Percentiles rank a stretch among this genome's conserved stretches.
Evolutionary conservation across 2,888 invertebrate species (phyloP).

Genomic region (Argyra leucocephala): DNA sequence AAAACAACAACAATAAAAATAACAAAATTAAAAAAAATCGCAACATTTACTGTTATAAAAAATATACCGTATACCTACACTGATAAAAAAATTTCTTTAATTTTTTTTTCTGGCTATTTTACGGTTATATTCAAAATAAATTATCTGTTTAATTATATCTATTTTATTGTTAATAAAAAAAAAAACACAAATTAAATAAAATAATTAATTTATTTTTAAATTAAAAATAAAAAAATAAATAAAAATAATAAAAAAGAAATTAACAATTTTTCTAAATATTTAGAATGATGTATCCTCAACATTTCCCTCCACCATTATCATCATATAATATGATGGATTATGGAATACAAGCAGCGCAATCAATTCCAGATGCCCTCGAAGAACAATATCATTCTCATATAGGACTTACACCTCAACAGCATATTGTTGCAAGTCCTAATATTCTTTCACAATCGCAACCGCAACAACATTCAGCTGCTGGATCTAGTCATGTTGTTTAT

Average conservation of each 20-base stretch:
- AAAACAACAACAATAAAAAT: neutral
- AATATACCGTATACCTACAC: no score
- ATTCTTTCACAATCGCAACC: conserved; percentile 32
- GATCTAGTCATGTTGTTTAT: conserved; percentile 35
- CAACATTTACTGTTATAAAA: no score
- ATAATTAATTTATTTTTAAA: no score
- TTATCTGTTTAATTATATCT: neutral
- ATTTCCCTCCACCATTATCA: neutral
- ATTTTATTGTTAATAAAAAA: neutral
- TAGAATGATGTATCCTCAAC: conserved; percentile 3
- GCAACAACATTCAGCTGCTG: conserved; percentile 31
- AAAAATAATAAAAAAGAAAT: neutral
- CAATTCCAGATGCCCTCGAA: neutral
- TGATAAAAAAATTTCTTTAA: neutral
- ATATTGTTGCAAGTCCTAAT: conserved; percentile 26
- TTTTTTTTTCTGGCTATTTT: no score
- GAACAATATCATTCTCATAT: conserved; percentile 23
- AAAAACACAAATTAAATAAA: no score
- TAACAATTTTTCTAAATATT: neutral
- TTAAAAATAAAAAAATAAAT: no score
- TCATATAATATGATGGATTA: conserved; percentile 3
- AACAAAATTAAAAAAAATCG: no score
- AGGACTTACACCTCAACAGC: conserved; percentile 38
- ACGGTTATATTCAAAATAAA: neutral
- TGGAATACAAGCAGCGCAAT: neutral